Percentiles rank a stretch among this genome's conserved stretches.
Conservation (phyloP, 2,888 invertebrate species). For the Folsomia candida region DNA sequence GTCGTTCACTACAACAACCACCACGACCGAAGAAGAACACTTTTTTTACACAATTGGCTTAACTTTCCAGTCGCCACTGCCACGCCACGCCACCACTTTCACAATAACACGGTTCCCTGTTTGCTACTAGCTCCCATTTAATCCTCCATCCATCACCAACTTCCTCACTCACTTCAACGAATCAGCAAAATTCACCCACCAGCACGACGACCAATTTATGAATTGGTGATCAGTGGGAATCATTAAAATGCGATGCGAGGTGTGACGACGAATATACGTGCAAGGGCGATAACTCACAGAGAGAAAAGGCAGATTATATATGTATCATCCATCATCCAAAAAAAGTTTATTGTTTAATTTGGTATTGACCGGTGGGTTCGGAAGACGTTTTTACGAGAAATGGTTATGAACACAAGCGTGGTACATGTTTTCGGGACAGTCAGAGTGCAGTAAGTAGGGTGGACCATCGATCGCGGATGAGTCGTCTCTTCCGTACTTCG, state of each 20-base stretch:
- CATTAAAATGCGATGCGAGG: no score
- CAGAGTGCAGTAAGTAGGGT: neutral
- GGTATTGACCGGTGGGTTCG: neutral
- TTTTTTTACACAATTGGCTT: neutral
- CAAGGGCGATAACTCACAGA: no score
- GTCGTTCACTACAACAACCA: constrained; percentile 8
- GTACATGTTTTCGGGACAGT: no score
- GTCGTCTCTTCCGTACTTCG: neutral
- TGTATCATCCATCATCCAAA: no score
- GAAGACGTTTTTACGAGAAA: neutral
- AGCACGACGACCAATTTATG: no score
- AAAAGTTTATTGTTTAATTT: neutral
- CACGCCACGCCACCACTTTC: neutral
- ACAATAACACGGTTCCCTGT: neutral
- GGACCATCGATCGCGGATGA: neutral
- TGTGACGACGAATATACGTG: no score
- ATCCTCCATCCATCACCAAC: neutral
- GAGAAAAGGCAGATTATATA: no score
- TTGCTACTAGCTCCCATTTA: neutral
- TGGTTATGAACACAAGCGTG: neutral
- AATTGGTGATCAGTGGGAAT: no score
- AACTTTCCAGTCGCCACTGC: neutral
- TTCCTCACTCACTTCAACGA: neutral
- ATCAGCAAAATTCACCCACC: no score
- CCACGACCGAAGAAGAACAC: no score